Base-by-base conservation (phyloP, 2,888 invertebrate genomes). In the Salticus scenicus region DNA sequence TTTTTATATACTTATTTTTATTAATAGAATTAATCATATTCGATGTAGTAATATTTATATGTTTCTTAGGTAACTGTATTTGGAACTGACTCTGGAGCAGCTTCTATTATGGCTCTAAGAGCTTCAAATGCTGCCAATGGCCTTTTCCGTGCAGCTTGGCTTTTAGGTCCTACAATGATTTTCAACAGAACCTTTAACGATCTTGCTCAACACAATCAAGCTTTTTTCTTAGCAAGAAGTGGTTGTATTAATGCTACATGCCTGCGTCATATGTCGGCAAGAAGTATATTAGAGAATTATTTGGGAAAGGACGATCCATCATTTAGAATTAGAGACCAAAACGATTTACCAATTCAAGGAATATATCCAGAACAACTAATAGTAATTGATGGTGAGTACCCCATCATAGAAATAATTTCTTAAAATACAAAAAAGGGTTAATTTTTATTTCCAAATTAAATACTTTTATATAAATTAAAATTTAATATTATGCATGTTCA, bases 241-340 rank as follows among this genome's bases (percentile, higher is more conserved):
- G 77, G 78, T 10, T 89, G 89, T 64, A 67, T 14, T 2, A 74
- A 87, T 30, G 67, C 57, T 14, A 78, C 75, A 8, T 88, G 88
- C 63, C 51, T 89, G 20, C 80, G 83, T 5, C 72, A 73, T 2
- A 47, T 88, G 51, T 41, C 87, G 1, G 84, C 88, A 1, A 31
- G 78, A 28, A 24, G 64, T 0, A 76, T 88, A 2, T 71, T 79
- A 0, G 63, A 80, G 10, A 33, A 78, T 1, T 89, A 84, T 28
- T 64, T 89, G 5, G 89, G 90, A 89, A 87, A 88, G 30, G 88
- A 89, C 33, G 90, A 89, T 63, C 89, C 89, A 0, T 89, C 88
- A 37, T 90, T 90, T 89, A 77, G 85, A 7, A 89, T 89, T 86
- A 66, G 86, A 14, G 90, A 90, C 71, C 89, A 89, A 64, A 87